Conservation (phyloP, 1,140 invertebrate genomes). For the Homarus americanus region DNA sequence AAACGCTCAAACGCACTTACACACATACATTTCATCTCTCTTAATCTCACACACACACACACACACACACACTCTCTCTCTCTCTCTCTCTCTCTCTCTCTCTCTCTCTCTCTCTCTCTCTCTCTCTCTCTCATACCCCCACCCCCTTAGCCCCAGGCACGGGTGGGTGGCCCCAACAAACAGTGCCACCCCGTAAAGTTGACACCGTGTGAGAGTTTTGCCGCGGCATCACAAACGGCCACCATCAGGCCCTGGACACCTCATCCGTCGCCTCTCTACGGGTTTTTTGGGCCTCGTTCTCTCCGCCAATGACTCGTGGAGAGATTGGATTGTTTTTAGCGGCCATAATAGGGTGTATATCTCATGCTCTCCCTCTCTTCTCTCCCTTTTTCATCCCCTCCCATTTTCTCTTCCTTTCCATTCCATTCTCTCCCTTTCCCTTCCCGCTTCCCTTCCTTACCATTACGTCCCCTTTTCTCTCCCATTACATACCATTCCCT, state of each 20-base stretch:
- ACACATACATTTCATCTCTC: no score
- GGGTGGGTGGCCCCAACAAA: constrained; percentile 1
- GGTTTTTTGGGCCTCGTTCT: constrained; percentile 26
- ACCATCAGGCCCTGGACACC: constrained; percentile 22
- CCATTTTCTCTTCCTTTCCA: not conserved
- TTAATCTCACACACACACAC: not conserved
- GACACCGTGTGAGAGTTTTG: constrained; percentile 31
- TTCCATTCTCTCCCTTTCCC: not conserved
- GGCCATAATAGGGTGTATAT: not conserved
- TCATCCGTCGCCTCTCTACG: not conserved
- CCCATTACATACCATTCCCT: no score
- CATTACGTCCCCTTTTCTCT: no score
- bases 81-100: not conserved
- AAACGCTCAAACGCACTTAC: no score
- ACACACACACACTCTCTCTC: not conserved
- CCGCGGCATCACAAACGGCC: constrained; percentile 11
- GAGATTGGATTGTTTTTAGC: not conserved
- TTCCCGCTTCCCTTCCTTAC: no score
- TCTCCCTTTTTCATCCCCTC: not conserved
- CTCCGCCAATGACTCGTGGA: constrained; percentile 42
- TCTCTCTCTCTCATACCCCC: not conserved
- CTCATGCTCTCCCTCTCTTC: not conserved
- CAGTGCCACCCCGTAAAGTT: not conserved
- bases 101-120: not conserved
- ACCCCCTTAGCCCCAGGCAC: not conserved